Conservation (phyloP, 2,797 vertebrate genomes). For the Taenioides sp. region DNA sequence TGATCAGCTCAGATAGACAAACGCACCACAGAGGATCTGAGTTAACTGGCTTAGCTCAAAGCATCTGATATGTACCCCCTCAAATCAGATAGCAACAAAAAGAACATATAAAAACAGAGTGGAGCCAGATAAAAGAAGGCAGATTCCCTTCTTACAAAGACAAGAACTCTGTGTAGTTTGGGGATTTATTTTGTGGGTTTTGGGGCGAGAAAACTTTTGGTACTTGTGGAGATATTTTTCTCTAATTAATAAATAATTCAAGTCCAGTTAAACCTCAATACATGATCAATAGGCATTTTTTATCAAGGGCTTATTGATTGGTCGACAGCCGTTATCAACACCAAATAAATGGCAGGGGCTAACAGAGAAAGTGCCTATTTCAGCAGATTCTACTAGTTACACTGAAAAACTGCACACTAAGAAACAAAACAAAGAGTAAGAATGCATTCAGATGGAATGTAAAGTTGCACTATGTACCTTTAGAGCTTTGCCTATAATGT, state of each 20-base stretch:
- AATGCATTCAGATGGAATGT: background rate
- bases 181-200: constrained; percentile 16
- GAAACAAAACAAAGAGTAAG: background rate
- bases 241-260: background rate
- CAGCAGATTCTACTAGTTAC: constrained; percentile 4
- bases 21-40: constrained; percentile 42
- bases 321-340: background rate
- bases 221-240: background rate
- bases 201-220: constrained; percentile 3
- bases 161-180: constrained; percentile 9
- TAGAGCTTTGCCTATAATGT: no score
- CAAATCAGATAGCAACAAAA: constrained; percentile 54
- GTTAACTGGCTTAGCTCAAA: constrained; percentile 62
- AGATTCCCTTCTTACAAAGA: constrained; percentile 17
- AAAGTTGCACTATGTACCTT: background rate
- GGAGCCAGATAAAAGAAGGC: constrained; percentile 31
- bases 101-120: constrained; percentile 27
- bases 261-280: background rate
- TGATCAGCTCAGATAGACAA: constrained; percentile 50
- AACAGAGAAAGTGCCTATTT: background rate
- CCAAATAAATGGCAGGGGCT: background rate
- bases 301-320: background rate
- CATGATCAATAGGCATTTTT: constrained; percentile 2
- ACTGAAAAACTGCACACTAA: background rate
- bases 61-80: constrained; percentile 50